phyloP scores from a whole-genome alignment of 2,113 vertebrate genomes.

The Laticauda laticaudata region DNA sequence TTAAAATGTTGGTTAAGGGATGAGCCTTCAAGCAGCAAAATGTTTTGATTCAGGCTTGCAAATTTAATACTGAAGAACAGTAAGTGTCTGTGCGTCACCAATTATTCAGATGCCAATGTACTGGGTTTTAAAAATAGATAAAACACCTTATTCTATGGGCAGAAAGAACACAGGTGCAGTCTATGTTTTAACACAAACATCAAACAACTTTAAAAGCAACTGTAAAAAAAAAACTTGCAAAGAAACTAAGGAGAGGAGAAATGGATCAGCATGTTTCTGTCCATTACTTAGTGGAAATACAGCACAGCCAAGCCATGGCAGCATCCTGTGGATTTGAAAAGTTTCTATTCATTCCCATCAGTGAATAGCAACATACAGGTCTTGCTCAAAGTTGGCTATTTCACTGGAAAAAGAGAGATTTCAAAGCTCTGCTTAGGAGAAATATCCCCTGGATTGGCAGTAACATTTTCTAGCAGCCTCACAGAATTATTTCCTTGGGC shows the following conservation, averaged over 20 bases:
- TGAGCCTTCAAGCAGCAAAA: not conserved
- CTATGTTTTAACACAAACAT: slow-evolving; percentile 18
- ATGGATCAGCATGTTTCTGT: not conserved
- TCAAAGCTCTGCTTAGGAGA: slow-evolving; percentile 20
- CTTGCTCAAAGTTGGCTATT: not conserved
- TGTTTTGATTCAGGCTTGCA: not conserved
- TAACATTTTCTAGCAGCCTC: not conserved
- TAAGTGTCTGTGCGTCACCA: not conserved
- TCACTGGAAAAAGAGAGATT: not conserved
- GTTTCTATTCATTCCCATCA: slow-evolving; percentile 30
- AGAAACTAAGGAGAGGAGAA: not conserved
- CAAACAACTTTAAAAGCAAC: slow-evolving; percentile 2
- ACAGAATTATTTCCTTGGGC: slow-evolving; percentile 3
- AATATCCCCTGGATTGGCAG: slow-evolving; percentile 3
- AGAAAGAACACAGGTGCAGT: not conserved
- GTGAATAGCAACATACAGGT: slow-evolving; percentile 17
- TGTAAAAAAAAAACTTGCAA: slow-evolving; percentile 5
- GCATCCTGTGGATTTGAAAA: slow-evolving; percentile 18
- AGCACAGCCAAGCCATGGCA: not conserved
- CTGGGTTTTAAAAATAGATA: not conserved
- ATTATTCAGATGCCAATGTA: not conserved
- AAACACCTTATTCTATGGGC: not conserved
- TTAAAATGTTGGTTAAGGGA: not conserved
- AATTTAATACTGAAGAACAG: not conserved
- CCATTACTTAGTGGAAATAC: slow-evolving; percentile 9